phyloP scores from a whole-genome alignment of 2,797 vertebrate species.

The Hyperoplus immaculatus region DNA sequence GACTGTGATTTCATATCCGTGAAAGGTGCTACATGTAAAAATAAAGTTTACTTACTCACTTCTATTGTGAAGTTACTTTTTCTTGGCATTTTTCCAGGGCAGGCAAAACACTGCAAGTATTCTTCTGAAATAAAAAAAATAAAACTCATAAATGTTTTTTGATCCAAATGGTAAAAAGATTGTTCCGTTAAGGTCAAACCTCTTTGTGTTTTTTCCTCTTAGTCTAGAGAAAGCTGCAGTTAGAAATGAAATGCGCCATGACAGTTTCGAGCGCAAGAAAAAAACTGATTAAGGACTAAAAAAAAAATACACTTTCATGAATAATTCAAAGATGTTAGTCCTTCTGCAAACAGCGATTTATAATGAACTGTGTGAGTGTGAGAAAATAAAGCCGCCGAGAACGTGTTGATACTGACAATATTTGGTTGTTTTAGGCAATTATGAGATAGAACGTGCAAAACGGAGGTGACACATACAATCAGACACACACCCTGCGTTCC shows the following conservation, averaged over 20 bases:
- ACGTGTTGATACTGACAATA: constrained; percentile 51
- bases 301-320: constrained; percentile 59
- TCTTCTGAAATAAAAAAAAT: constrained; percentile 24
- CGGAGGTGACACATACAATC: constrained; percentile 27
- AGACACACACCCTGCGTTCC: neutral
- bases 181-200: constrained; percentile 65
- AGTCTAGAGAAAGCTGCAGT: constrained; percentile 37
- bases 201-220: constrained; percentile 32
- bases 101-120: constrained; percentile 13
- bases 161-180: constrained; percentile 55
- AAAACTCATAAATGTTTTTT: constrained; percentile 54
- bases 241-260: constrained; percentile 65
- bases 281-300: constrained; percentile 52
- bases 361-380: constrained; percentile 64
- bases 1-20: neutral
- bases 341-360: constrained; percentile 57
- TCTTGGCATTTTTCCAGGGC: constrained; percentile 25
- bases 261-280: constrained; percentile 55
- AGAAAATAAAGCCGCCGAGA: constrained; percentile 63
- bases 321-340: constrained; percentile 68
- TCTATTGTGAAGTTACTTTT: constrained; percentile 18
- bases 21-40: no score
- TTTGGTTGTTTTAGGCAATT: constrained; percentile 40
- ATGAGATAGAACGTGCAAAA: constrained; percentile 18
- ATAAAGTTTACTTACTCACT: no score